Percentiles rank a stretch among this genome's conserved stretches.
Evolutionary conservation across 2,888 invertebrate genomes (phyloP).

Genomic region (Glaucopsyche alexis): DNA sequence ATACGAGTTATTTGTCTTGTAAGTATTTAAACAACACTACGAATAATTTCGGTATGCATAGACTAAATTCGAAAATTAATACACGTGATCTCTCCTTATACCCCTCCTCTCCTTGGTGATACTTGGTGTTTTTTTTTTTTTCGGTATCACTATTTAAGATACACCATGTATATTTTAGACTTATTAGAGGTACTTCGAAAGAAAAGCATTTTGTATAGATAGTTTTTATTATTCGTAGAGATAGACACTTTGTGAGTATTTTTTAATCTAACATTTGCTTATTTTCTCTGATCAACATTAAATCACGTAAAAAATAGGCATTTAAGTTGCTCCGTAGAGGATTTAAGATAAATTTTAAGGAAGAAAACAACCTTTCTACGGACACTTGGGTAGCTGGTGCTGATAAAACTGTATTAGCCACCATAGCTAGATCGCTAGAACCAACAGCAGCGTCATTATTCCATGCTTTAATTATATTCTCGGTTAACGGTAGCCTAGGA

Average conservation of each 20-base stretch:
- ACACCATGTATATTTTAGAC: too few relatives aligned
- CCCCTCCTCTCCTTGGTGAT: too few relatives aligned
- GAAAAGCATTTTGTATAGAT: too few relatives aligned
- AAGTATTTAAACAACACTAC: too few relatives aligned
- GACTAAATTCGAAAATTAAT: too few relatives aligned
- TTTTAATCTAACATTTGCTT: neutral
- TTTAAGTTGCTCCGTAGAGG: slow-evolving; percentile 22
- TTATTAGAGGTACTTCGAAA: too few relatives aligned
- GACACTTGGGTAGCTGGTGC: slow-evolving; percentile 19
- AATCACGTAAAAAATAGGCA: neutral
- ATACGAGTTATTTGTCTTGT: too few relatives aligned
- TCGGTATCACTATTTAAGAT: too few relatives aligned
- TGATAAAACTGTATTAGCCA: slow-evolving; percentile 22
- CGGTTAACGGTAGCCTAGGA: slow-evolving; percentile 8
- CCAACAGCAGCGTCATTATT: neutral
- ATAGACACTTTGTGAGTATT: neutral
- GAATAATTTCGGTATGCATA: too few relatives aligned
- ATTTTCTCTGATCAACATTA: neutral
- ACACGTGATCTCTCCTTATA: too few relatives aligned
- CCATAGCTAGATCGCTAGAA: slow-evolving; percentile 17
- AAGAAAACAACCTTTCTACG: slow-evolving; percentile 21
- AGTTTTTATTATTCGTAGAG: too few relatives aligned
- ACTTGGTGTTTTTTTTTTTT: too few relatives aligned
- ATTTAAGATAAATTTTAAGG: slow-evolving; percentile 24
- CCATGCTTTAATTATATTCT: slow-evolving; percentile 10